phyloP scores from a whole-genome alignment of 2,113 vertebrate genomes.

The Cricetomys ansorgei region DNA sequence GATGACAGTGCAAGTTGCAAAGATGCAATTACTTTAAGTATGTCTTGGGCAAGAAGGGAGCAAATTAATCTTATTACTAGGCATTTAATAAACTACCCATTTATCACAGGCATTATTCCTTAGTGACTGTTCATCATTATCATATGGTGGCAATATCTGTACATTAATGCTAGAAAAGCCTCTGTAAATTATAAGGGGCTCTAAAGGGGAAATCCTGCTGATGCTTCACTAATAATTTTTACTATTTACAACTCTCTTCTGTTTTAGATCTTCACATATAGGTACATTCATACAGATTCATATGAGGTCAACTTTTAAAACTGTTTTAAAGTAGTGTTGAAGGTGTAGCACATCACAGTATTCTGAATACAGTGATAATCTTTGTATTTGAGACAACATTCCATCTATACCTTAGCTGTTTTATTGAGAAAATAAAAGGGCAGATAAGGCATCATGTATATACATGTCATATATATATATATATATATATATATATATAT shows the following conservation, averaged over 20 bases:
- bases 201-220: background rate
- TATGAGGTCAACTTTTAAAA: background rate
- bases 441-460: background rate
- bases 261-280: background rate
- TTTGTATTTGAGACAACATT: background rate
- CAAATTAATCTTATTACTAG: conserved; percentile 90
- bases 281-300: background rate
- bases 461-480: background rate
- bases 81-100: conserved; percentile 89
- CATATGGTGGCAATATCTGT: conserved; percentile 49
- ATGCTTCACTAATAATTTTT: background rate
- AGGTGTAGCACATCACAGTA: background rate
- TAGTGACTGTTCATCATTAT: conserved; percentile 72
- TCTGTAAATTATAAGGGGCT: background rate
- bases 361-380: background rate
- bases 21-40: conserved; percentile 98
- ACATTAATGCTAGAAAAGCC: conserved; percentile 4
- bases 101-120: conserved; percentile 88
- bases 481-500: background rate
- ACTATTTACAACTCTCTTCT: background rate
- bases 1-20: conserved; percentile 94
- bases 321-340: background rate
- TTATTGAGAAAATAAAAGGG: background rate
- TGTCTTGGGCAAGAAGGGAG: conserved; percentile 87
- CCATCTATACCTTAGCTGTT: background rate